Evolutionary conservation across 2,888 invertebrate species (phyloP).

Genomic region (Gnatocerus cornutus): DNA sequence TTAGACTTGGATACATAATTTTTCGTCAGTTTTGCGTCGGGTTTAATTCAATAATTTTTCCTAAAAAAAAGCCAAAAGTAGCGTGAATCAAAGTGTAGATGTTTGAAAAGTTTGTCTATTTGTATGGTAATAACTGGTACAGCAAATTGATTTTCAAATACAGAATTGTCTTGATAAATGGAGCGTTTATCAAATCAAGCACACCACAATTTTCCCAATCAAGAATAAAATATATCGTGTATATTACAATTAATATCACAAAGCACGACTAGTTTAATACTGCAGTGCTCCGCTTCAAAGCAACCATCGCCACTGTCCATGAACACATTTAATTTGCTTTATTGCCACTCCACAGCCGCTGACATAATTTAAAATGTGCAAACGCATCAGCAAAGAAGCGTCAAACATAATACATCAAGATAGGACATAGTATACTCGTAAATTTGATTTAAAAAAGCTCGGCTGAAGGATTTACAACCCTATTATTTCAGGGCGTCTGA

Average conservation of each 20-base stretch:
- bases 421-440: slow-evolving; percentile 15
- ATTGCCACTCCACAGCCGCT: background rate
- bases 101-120: too few species aligned
- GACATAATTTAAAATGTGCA: slow-evolving; percentile 9
- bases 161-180: too few species aligned
- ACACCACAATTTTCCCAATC: too few species aligned
- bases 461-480: slow-evolving; percentile 25
- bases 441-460: slow-evolving; percentile 36
- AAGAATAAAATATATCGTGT: too few species aligned
- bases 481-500: slow-evolving; percentile 20
- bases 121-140: too few species aligned
- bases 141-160: too few species aligned
- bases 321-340: background rate
- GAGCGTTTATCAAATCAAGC: too few species aligned
- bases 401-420: slow-evolving; percentile 35
- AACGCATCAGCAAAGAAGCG: slow-evolving; percentile 15
- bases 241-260: background rate
- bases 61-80: too few species aligned
- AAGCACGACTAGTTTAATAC: background rate
- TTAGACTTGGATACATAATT: too few species aligned
- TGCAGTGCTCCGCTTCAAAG: background rate
- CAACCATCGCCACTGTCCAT: background rate
- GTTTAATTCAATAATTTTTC: too few species aligned
- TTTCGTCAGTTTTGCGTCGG: too few species aligned
- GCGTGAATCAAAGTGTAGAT: too few species aligned